Percentiles rank a stretch among this genome's conserved stretches.
phyloP scores from a whole-genome alignment of 1,140 invertebrate genomes.

The Drosophila malerkotliana region DNA sequence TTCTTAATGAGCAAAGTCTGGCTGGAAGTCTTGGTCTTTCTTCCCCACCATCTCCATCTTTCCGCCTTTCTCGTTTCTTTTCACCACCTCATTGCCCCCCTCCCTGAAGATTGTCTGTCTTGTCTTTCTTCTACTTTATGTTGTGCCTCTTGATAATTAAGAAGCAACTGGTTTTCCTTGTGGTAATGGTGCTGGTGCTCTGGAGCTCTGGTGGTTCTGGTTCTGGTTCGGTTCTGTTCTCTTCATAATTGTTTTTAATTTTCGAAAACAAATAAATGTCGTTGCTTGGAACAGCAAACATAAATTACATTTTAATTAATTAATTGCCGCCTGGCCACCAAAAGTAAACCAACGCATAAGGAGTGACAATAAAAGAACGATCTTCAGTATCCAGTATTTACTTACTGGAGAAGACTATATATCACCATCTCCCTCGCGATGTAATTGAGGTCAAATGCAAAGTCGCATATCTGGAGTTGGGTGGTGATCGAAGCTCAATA shows the following conservation, averaged over 20 bases:
- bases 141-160: conserved; percentile 30
- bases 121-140: conserved; percentile 24
- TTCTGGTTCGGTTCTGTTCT: conserved; percentile 20
- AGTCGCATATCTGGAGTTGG: conserved; percentile 27
- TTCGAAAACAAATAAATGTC: conserved; percentile 51
- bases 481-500: conserved; percentile 26
- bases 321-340: conserved; percentile 30
- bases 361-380: neutral
- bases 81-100: neutral
- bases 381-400: conserved; percentile 12
- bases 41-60: neutral
- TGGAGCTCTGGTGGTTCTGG: conserved; percentile 19
- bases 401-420: conserved; percentile 1
- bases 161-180: conserved; percentile 34
- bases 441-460: conserved; percentile 48
- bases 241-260: conserved; percentile 50
- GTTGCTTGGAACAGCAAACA: conserved; percentile 27
- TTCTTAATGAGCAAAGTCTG: conserved; percentile 32
- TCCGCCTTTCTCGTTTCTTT: conserved; percentile 1
- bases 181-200: conserved; percentile 31
- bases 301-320: conserved; percentile 54
- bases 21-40: conserved; percentile 13
- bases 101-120: conserved; percentile 18
- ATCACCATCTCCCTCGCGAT: conserved; percentile 20
- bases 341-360: conserved; percentile 12